A percentile compares a stretch with the other conserved stretches of the same genome.
phyloP scores from a whole-genome alignment of 1,140 invertebrate genomes.

The Neodiprion virginianus region DNA sequence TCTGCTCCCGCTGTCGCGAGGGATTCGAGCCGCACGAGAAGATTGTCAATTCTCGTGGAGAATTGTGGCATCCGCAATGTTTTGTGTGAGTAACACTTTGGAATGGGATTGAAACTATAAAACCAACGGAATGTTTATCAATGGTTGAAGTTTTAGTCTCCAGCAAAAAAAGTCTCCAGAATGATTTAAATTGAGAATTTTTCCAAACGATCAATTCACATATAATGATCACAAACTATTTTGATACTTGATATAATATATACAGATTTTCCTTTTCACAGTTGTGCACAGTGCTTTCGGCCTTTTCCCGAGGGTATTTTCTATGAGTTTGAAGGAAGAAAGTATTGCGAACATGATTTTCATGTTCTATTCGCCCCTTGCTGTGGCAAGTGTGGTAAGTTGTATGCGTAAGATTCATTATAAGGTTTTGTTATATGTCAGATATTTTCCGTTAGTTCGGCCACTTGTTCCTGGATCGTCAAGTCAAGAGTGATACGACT shows the following conservation, averaged over 20 bases:
- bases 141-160: too few relatives aligned
- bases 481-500: too few relatives aligned
- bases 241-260: too few relatives aligned
- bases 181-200: conserved; percentile 14
- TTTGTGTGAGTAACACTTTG: conserved; percentile 87
- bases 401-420: conserved; percentile 11
- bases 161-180: conserved; percentile 18
- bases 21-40: conserved; percentile 96
- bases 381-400: conserved; percentile 93
- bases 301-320: conserved; percentile 98
- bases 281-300: conserved; percentile 98
- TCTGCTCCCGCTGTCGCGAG: conserved; percentile 92
- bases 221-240: too few relatives aligned
- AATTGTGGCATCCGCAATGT: conserved; percentile 98
- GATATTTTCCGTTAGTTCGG: not conserved
- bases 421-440: conserved; percentile 9
- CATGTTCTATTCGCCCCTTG: conserved; percentile 98
- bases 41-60: conserved; percentile 98
- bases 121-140: too few relatives aligned
- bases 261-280: conserved; percentile 56
- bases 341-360: conserved; percentile 99
- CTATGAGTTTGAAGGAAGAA: conserved; percentile 98
- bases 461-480: too few relatives aligned
- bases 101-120: not conserved
- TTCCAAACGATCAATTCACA: conserved; percentile 14